phyloP scores from a whole-genome alignment of 2,888 invertebrate species.

The Brachyptera putata region DNA sequence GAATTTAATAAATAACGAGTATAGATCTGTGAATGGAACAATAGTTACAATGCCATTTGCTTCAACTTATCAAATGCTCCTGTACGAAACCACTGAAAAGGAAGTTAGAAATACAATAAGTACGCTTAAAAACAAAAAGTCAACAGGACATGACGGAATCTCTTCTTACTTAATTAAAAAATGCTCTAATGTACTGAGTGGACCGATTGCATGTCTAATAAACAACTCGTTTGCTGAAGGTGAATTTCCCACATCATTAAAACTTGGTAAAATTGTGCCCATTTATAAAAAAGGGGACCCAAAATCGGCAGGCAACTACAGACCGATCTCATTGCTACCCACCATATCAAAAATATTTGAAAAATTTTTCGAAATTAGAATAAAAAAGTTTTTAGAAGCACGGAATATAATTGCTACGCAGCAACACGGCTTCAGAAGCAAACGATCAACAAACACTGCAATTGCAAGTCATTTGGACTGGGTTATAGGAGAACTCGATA shows the following conservation, averaged over 20 bases:
- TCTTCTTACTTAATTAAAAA: not conserved
- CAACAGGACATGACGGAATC: not conserved
- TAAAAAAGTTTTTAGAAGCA: not conserved
- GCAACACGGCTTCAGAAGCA: not conserved
- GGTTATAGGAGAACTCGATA: not conserved
- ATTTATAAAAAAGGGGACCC: not conserved
- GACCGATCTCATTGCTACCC: not conserved
- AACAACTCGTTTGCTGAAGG: not conserved
- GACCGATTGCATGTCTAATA: not conserved
- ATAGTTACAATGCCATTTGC: not conserved
- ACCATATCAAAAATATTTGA: conserved; percentile 2
- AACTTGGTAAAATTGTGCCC: not conserved
- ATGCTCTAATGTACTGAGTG: not conserved
- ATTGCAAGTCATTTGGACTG: not conserved
- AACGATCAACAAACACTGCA: not conserved
- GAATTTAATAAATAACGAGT: not conserved
- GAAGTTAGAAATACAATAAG: not conserved
- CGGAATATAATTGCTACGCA: not conserved
- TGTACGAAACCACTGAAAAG: not conserved
- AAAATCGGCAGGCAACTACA: not conserved
- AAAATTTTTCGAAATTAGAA: not conserved
- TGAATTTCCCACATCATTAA: not conserved
- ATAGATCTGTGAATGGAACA: not conserved
- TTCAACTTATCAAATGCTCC: not conserved
- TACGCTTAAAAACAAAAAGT: not conserved